These are phyloP conservation scores for Camarhynchus parvulus DNA, from an alignment of 2,113 vertebrate species.

Conservation along the genomic window DNA sequence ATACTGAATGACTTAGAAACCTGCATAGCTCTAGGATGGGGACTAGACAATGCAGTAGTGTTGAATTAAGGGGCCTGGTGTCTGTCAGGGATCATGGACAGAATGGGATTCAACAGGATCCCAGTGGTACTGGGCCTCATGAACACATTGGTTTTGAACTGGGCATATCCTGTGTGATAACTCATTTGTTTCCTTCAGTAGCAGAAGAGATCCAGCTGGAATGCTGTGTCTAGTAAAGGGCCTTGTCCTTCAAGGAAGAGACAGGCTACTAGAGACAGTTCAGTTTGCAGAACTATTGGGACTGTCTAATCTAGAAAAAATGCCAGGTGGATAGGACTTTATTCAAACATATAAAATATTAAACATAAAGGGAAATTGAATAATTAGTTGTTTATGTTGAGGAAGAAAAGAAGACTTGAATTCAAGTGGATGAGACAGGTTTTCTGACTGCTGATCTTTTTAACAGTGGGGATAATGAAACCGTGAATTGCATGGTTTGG, in stretches of 20 bases:
- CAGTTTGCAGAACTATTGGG: background rate
- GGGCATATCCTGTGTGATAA: background rate
- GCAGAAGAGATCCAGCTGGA: background rate
- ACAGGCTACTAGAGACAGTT: background rate
- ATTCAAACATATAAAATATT: background rate
- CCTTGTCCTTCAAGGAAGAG: background rate
- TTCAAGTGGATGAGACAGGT: background rate
- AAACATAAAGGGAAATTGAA: background rate
- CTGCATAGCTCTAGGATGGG: background rate
- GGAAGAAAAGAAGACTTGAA: background rate
- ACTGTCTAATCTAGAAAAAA: background rate
- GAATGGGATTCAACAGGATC: background rate
- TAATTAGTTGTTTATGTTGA: background rate
- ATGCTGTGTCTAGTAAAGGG: background rate
- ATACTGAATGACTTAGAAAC: background rate
- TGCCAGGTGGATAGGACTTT: background rate
- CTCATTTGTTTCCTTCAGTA: background rate
- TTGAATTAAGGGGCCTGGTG: background rate
- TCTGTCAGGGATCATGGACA: background rate
- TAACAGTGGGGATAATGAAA: background rate
- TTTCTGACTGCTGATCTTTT: background rate
- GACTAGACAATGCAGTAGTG: background rate
- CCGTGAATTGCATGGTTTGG: background rate
- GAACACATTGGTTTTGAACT: background rate
- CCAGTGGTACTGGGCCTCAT: background rate